These are phyloP conservation scores for Falco cherrug DNA, from an alignment of 2,797 vertebrate species.

Conservation along the genomic window DNA sequence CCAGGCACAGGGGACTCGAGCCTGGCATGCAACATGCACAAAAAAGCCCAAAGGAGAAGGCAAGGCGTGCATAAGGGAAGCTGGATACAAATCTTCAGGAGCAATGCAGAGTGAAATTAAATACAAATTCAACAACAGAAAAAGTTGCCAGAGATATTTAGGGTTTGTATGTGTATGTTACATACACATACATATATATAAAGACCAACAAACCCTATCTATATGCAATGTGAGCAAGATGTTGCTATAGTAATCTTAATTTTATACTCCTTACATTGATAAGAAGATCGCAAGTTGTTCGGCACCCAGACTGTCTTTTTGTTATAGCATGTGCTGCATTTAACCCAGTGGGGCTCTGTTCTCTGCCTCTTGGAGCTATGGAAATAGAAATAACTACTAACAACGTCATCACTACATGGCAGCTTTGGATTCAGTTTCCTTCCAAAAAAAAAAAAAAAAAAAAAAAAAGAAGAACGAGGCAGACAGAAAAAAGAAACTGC, in stretches of 20 bases:
- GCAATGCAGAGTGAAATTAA: neutral
- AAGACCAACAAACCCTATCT: slow-evolving; percentile 20
- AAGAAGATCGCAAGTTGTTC: slow-evolving; percentile 26
- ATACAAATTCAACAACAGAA: neutral
- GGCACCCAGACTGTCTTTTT: slow-evolving; percentile 26
- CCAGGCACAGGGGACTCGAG: neutral
- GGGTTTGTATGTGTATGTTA: neutral
- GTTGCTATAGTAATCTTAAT: slow-evolving; percentile 63
- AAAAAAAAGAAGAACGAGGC: neutral
- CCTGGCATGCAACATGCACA: neutral
- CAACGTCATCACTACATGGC: neutral
- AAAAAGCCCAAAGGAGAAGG: neutral
- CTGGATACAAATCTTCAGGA: neutral
- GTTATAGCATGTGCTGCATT: neutral
- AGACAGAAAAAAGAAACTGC: neutral
- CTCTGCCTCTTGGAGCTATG: neutral
- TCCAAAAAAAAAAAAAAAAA: neutral
- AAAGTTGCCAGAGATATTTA: slow-evolving; percentile 20
- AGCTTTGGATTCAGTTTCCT: neutral
- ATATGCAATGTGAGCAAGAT: neutral
- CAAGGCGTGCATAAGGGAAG: neutral
- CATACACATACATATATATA: neutral
- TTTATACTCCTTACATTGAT: slow-evolving; percentile 36
- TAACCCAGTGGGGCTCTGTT: slow-evolving; percentile 26
- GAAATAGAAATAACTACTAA: slow-evolving; percentile 38